These are phyloP conservation scores for Sphaerophoria rueppellii DNA, from an alignment of 2,888 invertebrate species.

Conservation along the genomic window DNA sequence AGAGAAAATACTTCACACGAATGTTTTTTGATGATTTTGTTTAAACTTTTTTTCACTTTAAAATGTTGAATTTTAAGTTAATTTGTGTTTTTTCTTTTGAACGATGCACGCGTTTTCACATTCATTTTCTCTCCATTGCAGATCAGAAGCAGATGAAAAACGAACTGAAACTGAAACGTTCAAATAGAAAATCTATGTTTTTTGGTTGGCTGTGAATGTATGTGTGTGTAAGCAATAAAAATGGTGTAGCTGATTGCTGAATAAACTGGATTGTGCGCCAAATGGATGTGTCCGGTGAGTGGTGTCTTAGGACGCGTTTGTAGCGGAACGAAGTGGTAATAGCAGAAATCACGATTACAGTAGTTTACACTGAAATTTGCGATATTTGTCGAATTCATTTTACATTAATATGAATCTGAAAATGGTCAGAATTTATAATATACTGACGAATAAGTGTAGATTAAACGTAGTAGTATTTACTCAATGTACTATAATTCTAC, in stretches of 20 bases:
- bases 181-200: slow-evolving; percentile 70
- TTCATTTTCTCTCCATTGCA: slow-evolving; percentile 70
- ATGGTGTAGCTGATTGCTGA: slow-evolving; percentile 43
- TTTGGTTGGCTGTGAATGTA: slow-evolving; percentile 11
- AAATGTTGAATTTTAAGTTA: slow-evolving; percentile 49
- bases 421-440: too few relatives aligned
- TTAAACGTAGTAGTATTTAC: too few relatives aligned
- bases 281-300: slow-evolving; percentile 56
- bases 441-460: too few relatives aligned
- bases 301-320: background rate
- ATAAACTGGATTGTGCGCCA: slow-evolving; percentile 42
- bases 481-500: too few relatives aligned
- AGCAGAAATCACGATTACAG: background rate
- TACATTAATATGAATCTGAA: too few relatives aligned
- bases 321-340: slow-evolving; percentile 6
- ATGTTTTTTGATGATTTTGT: slow-evolving; percentile 16
- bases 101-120: slow-evolving; percentile 71
- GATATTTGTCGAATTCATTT: too few relatives aligned
- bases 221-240: background rate
- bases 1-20: slow-evolving; percentile 45
- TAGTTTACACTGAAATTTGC: too few relatives aligned
- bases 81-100: slow-evolving; percentile 46
- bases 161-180: slow-evolving; percentile 72
- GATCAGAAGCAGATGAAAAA: slow-evolving; percentile 71
- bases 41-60: slow-evolving; percentile 28